These are phyloP conservation scores for Rhingia campestris DNA, from an alignment of 2,888 invertebrate genomes.

Conservation along the genomic window DNA sequence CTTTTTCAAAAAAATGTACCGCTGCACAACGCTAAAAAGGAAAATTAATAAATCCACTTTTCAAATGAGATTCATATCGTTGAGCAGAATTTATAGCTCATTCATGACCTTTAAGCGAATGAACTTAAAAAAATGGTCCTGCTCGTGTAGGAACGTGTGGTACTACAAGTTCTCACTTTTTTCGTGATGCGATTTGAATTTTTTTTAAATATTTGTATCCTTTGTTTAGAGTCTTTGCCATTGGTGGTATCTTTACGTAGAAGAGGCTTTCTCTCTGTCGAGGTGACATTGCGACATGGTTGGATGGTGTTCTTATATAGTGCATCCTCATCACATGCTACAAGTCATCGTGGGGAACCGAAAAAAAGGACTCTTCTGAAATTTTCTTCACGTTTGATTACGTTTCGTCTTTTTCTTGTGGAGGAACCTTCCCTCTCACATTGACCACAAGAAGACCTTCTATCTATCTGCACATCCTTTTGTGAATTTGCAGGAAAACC, in stretches of 20 bases:
- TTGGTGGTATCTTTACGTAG: not conserved
- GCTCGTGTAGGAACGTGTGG: conserved; percentile 9
- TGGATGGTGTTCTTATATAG: not conserved
- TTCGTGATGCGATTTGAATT: not conserved
- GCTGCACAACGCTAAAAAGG: conserved; percentile 40
- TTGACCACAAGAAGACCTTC: conserved; percentile 50
- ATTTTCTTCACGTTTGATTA: not conserved
- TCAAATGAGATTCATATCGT: conserved; percentile 70
- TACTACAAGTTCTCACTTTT: not conserved
- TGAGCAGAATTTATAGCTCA: conserved; percentile 65
- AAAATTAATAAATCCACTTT: conserved; percentile 73
- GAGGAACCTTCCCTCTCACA: not conserved
- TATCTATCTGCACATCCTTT: conserved; percentile 5
- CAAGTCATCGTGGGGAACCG: not conserved
- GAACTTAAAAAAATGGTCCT: conserved; percentile 19
- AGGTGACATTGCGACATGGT: not conserved
- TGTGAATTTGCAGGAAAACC: conserved; percentile 43
- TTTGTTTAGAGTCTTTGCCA: not conserved
- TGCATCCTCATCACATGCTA: not conserved
- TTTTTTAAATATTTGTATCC: not conserved
- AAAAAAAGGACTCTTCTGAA: not conserved
- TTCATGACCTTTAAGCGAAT: conserved; percentile 71
- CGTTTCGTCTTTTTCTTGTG: not conserved
- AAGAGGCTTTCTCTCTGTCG: too few species aligned
- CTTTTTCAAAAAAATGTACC: conserved; percentile 35